Base-by-base conservation (phyloP, 2,797 vertebrate species). In the Scarus forsteni region DNA sequence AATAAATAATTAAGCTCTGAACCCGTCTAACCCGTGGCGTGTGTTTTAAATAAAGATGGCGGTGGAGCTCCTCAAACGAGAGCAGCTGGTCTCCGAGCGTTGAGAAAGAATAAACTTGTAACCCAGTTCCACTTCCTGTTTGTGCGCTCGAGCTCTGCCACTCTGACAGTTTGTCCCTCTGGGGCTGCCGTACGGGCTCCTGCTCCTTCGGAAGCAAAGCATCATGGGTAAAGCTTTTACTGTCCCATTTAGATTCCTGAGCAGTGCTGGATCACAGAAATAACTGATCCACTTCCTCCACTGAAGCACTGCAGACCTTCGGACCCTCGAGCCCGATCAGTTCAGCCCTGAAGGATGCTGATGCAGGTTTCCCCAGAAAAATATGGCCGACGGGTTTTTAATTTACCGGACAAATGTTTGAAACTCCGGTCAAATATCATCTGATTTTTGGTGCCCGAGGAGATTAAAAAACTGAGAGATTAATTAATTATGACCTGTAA, bases 91-190 rank as follows among this genome's bases (percentile, higher is more conserved):
- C 42, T 35, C 50, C 15, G 34, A 44, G 38, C 38, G 38, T 39
- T 39, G 3, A 39, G 38, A 3, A 10, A 39, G 13, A 54, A 65
- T 35, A 6, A 65, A 71, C 50, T 53, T 43, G 0, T 60, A 43
- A 44, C 65, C 67, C 57, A 75, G 58, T 75, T 78, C 56, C 1
- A 53, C 66, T 65, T 79, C 45, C 34, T 45, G 46, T 72, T 57
- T 51, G 0, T 51, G 35, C 50, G 7, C 15, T n/a, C 5, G 9
- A 44, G 66, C 15, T 15, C 49, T 46, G 57, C 38, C 0, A 16
- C 7, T 44, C 51, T 61, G 61, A 48, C 57, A 60, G 71, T 52
- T 61, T 82, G 66, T 79, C 6, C 49, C 78, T 75, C 10, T 1
- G 43, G 52, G 61, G 63, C 60, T 67, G 35, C 72, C 18, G 66